Base-by-base conservation (phyloP, 1,140 invertebrate genomes). In the Hylaeus anthracinus region DNA sequence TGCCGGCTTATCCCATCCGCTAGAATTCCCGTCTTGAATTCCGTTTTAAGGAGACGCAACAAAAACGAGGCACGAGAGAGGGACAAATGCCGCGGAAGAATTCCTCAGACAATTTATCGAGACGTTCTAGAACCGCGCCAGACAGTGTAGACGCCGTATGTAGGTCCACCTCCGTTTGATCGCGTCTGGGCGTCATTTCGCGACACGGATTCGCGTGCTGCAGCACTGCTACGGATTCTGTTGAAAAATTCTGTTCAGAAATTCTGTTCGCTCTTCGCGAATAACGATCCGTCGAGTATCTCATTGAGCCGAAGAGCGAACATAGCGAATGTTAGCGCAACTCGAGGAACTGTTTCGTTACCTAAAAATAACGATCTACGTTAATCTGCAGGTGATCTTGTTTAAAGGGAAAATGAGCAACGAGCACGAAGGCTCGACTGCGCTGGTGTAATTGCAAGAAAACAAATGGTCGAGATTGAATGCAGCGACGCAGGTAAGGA, bases 101-200 rank as follows among this genome's bases (percentile, higher is more conserved):
- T 86, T 86, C 79, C 70, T 77, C 53, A 71, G 78, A 81, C 77
- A 84, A 81, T 77, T 86, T 84, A 84, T 84, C 76, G 82, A 64
- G 43, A 74, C 56, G 72, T 79, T 86, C 63, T 55, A 81, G 74
- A 26, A 78, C 66, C 71, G 51, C 67, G 76, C 66, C 43, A 64
- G 64, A 67, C 76, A 6, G 55, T 60, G 76, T 85, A 63, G 51
- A 51, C 75, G 39, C 48, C 73, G 70, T 83, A 82, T 88, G 79
- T 86, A 73, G 79, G 72, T 81, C 82, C 85, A 85, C 83, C 85
- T 88, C 83, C 85, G 67, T 65, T 81, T 12, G 64, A 79, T 76
- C 75, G 70, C 56, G 39, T 51, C 26, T 39, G 14, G 43, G 45
- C 55, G 61, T 41, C 60, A 4, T 39, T 84, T 74, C 55, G 71